These are phyloP conservation scores for Thyatira batis DNA, from an alignment of 2,888 invertebrate species.

Conservation along the genomic window DNA sequence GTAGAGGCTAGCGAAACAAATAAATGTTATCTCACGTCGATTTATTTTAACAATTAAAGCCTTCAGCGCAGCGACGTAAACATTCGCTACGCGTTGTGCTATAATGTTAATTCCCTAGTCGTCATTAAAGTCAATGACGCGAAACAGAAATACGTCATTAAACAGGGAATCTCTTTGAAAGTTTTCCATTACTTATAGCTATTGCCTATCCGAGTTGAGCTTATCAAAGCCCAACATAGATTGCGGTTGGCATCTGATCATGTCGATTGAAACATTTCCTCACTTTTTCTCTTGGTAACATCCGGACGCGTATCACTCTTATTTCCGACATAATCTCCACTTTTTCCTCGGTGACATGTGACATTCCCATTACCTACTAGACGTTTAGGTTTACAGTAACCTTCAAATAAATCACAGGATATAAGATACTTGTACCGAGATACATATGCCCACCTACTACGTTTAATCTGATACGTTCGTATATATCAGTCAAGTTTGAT, in stretches of 20 bases:
- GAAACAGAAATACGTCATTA: constrained; percentile 49
- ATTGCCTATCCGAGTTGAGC: neutral
- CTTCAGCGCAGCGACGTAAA: constrained; percentile 13
- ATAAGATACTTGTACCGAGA: neutral
- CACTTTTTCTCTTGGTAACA: neutral
- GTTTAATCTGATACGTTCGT: neutral
- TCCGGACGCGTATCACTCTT: constrained; percentile 1
- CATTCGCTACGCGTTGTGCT: constrained; percentile 30
- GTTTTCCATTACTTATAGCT: constrained; percentile 47
- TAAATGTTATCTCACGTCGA: neutral
- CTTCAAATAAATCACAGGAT: neutral
- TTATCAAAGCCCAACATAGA: neutral
- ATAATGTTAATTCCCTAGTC: constrained; percentile 53
- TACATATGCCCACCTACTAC: neutral
- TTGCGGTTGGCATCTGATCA: neutral
- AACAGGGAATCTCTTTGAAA: constrained; percentile 35
- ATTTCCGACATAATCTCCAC: neutral
- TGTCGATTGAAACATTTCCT: neutral
- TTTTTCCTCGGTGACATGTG: neutral
- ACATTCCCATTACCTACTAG: neutral
- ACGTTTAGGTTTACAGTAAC: neutral
- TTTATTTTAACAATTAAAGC: neutral
- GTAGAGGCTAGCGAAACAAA: neutral
- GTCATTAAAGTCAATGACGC: constrained; percentile 67
- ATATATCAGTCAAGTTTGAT: neutral